These are phyloP conservation scores for Cacoxenus indagator DNA, from an alignment of 2,888 invertebrate species.

Conservation along the genomic window DNA sequence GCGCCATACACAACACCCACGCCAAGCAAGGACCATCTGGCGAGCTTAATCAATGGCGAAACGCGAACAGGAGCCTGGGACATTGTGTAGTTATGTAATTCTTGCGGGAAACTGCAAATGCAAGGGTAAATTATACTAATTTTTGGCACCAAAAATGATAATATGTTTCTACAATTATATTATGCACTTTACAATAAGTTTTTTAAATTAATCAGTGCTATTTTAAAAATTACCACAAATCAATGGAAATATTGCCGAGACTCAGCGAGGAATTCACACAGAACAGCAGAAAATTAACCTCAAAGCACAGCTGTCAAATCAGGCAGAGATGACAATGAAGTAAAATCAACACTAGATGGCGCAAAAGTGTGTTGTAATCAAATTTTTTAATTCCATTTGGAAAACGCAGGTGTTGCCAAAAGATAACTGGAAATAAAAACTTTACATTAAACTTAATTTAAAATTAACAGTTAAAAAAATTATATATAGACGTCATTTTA, in stretches of 20 bases:
- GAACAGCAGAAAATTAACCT: conserved; percentile 46
- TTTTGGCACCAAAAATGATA: neutral
- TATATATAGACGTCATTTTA: too few relatives aligned
- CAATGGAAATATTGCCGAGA: conserved; percentile 31
- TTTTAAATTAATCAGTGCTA: neutral
- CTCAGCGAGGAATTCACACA: conserved; percentile 30
- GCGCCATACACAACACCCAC: conserved; percentile 83
- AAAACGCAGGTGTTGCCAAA: too few relatives aligned
- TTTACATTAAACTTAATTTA: too few relatives aligned
- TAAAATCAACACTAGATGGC: too few relatives aligned
- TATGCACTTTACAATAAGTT: neutral
- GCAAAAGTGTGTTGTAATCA: neutral
- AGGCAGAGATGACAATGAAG: neutral
- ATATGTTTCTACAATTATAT: neutral
- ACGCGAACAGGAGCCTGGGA: conserved; percentile 79
- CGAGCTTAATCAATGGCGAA: conserved; percentile 86
- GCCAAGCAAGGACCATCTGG: conserved; percentile 83
- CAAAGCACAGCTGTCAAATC: conserved; percentile 31
- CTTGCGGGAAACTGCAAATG: conserved; percentile 45
- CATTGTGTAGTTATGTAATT: conserved; percentile 67
- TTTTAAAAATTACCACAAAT: conserved; percentile 44
- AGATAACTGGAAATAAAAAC: too few relatives aligned
- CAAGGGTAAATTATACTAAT: conserved; percentile 22
- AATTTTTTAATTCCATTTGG: too few relatives aligned
- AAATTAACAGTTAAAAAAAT: too few relatives aligned